A percentile compares a stretch with the other conserved stretches of the same genome.
phyloP scores from a whole-genome alignment of 2,888 invertebrate genomes.

The Rhimphoctona megacephalus region DNA sequence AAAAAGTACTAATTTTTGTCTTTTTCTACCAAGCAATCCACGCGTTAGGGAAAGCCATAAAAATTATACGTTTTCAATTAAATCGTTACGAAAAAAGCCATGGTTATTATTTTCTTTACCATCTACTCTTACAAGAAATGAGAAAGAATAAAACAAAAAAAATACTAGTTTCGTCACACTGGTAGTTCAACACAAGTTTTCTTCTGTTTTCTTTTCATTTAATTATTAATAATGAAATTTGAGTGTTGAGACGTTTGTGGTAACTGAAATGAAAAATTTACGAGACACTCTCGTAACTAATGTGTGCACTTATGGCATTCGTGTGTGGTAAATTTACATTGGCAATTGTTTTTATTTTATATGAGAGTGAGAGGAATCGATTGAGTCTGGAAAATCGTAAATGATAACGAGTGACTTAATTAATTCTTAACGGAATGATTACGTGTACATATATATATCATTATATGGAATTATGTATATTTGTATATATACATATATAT shows the following conservation, averaged over 20 bases:
- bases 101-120: constrained; percentile 47
- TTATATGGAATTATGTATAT: constrained; percentile 11
- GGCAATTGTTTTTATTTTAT: not conserved
- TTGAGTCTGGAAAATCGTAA: constrained; percentile 33
- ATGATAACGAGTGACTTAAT: constrained; percentile 7
- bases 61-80: constrained; percentile 21
- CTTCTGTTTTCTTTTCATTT: constrained; percentile 5
- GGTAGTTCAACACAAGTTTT: constrained; percentile 20
- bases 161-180: constrained; percentile 29
- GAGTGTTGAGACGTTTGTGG: constrained; percentile 32
- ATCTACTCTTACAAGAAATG: constrained; percentile 45
- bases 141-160: not conserved
- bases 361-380: constrained; percentile 7
- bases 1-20: not conserved
- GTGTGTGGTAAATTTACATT: constrained; percentile 27
- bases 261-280: constrained; percentile 55
- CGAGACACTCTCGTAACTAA: constrained; percentile 53
- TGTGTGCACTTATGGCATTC: constrained; percentile 61
- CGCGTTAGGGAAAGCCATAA: constrained; percentile 61
- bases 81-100: constrained; percentile 42
- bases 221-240: not conserved
- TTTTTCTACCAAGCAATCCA: constrained; percentile 58
- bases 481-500: constrained; percentile 8
- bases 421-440: not conserved
- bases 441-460: not conserved